Evolutionary conservation across 2,113 vertebrate genomes (phyloP).

Genomic region (Entelurus aequoreus): DNA sequence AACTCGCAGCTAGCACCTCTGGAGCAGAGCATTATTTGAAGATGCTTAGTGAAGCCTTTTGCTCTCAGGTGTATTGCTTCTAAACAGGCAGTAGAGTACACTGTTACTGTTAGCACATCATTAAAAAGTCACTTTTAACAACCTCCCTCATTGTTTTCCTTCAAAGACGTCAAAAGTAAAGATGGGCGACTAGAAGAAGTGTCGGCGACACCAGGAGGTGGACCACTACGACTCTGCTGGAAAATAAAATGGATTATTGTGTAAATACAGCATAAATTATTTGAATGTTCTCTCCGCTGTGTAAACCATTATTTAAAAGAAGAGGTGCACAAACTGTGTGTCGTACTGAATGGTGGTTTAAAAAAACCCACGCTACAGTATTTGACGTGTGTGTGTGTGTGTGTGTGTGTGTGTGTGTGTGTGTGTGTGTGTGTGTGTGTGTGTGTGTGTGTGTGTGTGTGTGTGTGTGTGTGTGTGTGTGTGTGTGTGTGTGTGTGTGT

Average conservation of each 20-base stretch:
- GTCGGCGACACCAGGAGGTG: conserved; percentile 12
- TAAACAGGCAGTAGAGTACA: too few species aligned
- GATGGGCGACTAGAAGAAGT: conserved; percentile 86
- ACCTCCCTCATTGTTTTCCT: not conserved
- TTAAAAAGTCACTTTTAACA: too few species aligned
- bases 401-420: conserved; percentile 34
- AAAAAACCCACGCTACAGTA: conserved; percentile 56
- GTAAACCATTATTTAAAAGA: conserved; percentile 58
- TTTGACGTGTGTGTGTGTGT: conserved; percentile 49
- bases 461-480: conserved; percentile 38
- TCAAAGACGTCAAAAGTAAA: conserved; percentile 96
- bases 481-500: conserved; percentile 35
- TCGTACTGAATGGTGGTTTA: conserved; percentile 50
- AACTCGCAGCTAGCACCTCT: too few species aligned
- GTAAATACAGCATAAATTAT: conserved; percentile 82
- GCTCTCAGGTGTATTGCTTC: too few species aligned
- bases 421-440: conserved; percentile 35
- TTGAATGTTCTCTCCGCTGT: conserved; percentile 72
- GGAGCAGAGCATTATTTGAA: too few species aligned
- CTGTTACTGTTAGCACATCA: too few species aligned
- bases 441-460: conserved; percentile 34
- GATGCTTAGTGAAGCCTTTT: too few species aligned
- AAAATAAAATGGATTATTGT: conserved; percentile 63
- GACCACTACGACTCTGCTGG: conserved; percentile 47
- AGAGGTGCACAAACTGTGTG: conserved; percentile 35